Base-by-base conservation (phyloP, 2,888 invertebrate species). In the Sphaerophoria rueppellii region DNA sequence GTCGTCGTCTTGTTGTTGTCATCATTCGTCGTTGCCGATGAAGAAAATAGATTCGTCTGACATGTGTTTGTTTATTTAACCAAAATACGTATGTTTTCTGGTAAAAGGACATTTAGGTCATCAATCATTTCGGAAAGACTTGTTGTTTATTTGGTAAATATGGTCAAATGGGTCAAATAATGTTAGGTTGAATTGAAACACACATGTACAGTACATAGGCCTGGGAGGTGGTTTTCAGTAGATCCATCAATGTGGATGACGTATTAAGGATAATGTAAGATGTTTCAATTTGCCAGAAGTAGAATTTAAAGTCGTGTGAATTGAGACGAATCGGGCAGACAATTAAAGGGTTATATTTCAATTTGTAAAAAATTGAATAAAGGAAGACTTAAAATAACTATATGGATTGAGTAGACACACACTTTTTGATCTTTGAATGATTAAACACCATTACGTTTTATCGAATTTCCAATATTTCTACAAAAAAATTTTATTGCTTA, bases 111-210 rank as follows among this genome's bases (percentile, higher is more conserved):
- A 43, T 60, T 40, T 40, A 24, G 0, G 24, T 24, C 6, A 60
- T 60, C 43, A 60, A 60, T 60, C 40, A 60, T 43, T 60, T 43
- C 7, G 24, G 24, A 24, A 40, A 12, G 40, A 40, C 40, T 40
- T 2, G 6, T 60, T 60, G 43, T 60, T 60, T 60, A 6, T 6
- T 43, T 9, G 60, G 24, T 50, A 40, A 60, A 60, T 60, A 6
- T 24, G 60, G 7, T 7, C 6, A 60, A 60, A 60, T 43, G 60
- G 60, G 60, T 60, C 24, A 24, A 60, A 43, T 7, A 60, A 24
- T 60, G 24, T 24, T 43, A 12, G 6, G 60, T 43, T 43, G 43
- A 43, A 43, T 24, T 37, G 9, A 4, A 14, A 37, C 9, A 16
- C 37, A 58, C 46, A 46, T n/a, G 4, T 4, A 24, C 16, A 11